Evolutionary conservation across 2,113 vertebrate species (phyloP), one percentile per base, ranked within the genome.

Genomic region (Myxocyprinus asiaticus): DNA sequence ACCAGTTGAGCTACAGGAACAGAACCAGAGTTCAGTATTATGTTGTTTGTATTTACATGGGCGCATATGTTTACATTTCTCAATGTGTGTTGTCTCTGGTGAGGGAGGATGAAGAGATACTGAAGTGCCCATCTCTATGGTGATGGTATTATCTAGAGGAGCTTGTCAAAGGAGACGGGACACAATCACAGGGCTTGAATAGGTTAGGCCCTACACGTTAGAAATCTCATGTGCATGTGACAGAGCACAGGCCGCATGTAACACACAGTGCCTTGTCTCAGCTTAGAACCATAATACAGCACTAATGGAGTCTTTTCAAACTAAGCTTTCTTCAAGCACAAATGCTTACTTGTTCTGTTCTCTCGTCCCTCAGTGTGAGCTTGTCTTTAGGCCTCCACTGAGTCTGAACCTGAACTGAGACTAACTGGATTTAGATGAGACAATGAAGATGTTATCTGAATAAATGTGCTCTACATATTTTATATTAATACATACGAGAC

Each of bases 231-330:
- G 6, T 76, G 61, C 48, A 76, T 76, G 48, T 47, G 42, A 56
- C 58, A 9, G 48, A 65, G 68, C 55, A 56, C 7, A 9, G 44
- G 42, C 56, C 9, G 9, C 64, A 51, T 74, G 76, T 42, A 56
- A 82, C 76, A 78, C 64, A 74, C n/a, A n/a, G 7, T 58, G 72
- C 72, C 78, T 76, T 83, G 71, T 83, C 66, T 83, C 53, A 44
- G 66, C 69, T 67, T 74, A 55, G 22, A 43, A 10, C 45, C 56
- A 50, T 62, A 53, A 48, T 12, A 10, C 51, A 15, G 22, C 62
- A 11, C 66, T 66, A 63, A 79, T 67, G 48, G 50, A 68, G 70
- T 50, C 65, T 76, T 70, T 83, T 76, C 7, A 83, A 33, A 71
- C 5, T 12, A 53, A 64, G 67, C 17, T 70, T 58, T 70, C 58